phyloP scores from a whole-genome alignment of 2,888 invertebrate genomes.

The Pterostichus madidus region DNA sequence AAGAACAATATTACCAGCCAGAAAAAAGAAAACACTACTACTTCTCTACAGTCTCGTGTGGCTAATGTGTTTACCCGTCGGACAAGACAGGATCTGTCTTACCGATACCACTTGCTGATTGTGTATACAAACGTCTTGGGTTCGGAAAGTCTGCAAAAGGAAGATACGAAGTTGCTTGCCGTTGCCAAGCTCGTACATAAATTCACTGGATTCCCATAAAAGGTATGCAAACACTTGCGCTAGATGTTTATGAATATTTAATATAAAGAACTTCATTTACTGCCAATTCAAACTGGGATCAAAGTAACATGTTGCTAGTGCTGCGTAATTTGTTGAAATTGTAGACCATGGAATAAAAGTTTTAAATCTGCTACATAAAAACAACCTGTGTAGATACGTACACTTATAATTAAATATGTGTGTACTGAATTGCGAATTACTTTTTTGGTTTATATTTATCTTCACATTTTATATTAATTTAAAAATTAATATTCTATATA shows the following conservation, averaged over 20 bases:
- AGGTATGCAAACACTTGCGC: conserved; percentile 60
- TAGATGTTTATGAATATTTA: conserved; percentile 60
- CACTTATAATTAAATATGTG: no score
- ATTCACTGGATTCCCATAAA: conserved; percentile 41
- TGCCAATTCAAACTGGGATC: conserved; percentile 43
- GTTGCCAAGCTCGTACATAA: conserved; percentile 1
- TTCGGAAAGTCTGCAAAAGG: conserved; percentile 8
- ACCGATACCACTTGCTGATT: neutral
- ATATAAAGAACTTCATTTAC: conserved; percentile 62
- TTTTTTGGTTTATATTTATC: no score
- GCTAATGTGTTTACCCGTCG: conserved; percentile 52
- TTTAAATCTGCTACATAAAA: neutral
- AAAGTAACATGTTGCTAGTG: conserved; percentile 18
- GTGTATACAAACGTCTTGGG: conserved; percentile 33
- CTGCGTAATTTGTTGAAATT: conserved; percentile 8
- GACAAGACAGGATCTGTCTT: conserved; percentile 50
- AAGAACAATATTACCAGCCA: neutral
- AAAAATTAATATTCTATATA: no score
- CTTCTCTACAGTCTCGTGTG: conserved; percentile 28
- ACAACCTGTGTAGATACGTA: no score
- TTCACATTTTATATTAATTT: no score
- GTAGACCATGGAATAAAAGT: conserved; percentile 6
- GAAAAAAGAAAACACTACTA: no score
- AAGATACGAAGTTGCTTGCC: conserved; percentile 13
- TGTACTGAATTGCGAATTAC: no score